Percentiles rank a stretch among this genome's conserved stretches.
phyloP scores from a whole-genome alignment of 2,888 invertebrate genomes.

The Phalangium opilio region DNA sequence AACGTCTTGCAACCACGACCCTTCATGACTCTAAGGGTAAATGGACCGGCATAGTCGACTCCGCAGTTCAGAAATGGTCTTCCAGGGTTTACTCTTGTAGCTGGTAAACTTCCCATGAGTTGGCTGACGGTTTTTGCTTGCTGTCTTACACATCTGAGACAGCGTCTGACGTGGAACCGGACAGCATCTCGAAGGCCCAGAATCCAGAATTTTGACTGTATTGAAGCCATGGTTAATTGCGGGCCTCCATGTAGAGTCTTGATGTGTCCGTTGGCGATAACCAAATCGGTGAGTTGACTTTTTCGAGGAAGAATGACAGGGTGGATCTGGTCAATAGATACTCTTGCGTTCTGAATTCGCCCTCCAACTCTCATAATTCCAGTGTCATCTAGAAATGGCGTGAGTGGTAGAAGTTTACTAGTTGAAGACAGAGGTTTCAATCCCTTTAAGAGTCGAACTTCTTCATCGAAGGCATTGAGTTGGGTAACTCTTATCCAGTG shows the following conservation, averaged over 20 bases:
- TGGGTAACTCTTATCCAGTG: background rate
- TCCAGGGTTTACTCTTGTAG: background rate
- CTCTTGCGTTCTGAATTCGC: constrained; percentile 10
- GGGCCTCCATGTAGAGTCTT: constrained; percentile 13
- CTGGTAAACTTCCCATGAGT: constrained; percentile 8
- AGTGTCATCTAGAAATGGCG: constrained; percentile 16
- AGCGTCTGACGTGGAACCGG: constrained; percentile 2
- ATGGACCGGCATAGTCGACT: constrained; percentile 9
- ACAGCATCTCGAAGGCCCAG: background rate
- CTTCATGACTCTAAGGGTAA: constrained; percentile 2
- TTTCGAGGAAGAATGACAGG: constrained; percentile 16
- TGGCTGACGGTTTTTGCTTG: constrained; percentile 1
- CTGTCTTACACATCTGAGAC: constrained; percentile 2
- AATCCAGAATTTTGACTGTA: constrained; percentile 6
- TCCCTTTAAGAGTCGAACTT: too few species aligned
- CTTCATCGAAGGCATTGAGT: background rate
- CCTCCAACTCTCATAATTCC: constrained; percentile 18
- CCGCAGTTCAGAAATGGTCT: constrained; percentile 1
- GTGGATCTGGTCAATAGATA: constrained; percentile 12
- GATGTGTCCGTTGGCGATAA: constrained; percentile 12
- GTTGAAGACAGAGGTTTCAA: too few species aligned
- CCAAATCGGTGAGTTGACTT: constrained; percentile 8
- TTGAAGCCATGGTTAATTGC: background rate
- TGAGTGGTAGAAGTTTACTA: constrained; percentile 1
- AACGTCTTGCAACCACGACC: background rate